Evolutionary conservation across 2,888 invertebrate genomes (phyloP), one percentile per base, ranked within the genome.

Genomic region (Agrochola lychnidis): DNA sequence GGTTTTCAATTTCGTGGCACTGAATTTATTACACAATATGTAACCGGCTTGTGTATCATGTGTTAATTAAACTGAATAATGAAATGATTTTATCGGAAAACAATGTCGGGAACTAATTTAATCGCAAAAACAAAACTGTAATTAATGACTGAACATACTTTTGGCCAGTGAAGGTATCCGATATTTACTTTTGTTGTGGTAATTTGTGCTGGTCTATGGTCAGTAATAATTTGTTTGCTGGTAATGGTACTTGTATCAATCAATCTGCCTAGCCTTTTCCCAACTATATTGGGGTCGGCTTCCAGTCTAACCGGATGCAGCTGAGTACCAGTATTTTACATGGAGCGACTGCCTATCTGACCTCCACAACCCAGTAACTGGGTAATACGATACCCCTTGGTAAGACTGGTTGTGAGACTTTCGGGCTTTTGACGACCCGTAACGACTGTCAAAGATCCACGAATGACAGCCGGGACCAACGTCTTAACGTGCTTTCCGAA

Each of bases 41-140:
- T 81, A 80, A 85, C 80, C 79, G 66, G 82, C 85, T 77, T 82
- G 73, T 84, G 84, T 90, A 85, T 45, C 4, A 45, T 45, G 12
- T 85, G 88, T 88, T 91, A 92, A 92, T 92, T 92, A 91, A 91
- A 88, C 86, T 86, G 89, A 86, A 90, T 89, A 92, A 88, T 89
- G 79, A 86, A 90, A 90, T 87, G 81, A 88, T 89, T 89, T 87
- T 91, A 92, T 90, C 88, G 89, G 84, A 83, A 88, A 89, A 90
- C 88, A 89, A 88, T 90, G 87, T 84, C 74, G 71, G 72, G 53
- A 72, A 83, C 79, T 84, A 85, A 89, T 87, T 87, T 86, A 74
- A 81, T 81, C 76, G 71, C 71, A 79, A 78, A 79, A 76, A 62
- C 79, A 82, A 70, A 78, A 56, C 75, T 66, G 42, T 76, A 73